These are phyloP conservation scores for Cerceris rybyensis DNA, from an alignment of 2,888 invertebrate genomes.

Conservation along the genomic window DNA sequence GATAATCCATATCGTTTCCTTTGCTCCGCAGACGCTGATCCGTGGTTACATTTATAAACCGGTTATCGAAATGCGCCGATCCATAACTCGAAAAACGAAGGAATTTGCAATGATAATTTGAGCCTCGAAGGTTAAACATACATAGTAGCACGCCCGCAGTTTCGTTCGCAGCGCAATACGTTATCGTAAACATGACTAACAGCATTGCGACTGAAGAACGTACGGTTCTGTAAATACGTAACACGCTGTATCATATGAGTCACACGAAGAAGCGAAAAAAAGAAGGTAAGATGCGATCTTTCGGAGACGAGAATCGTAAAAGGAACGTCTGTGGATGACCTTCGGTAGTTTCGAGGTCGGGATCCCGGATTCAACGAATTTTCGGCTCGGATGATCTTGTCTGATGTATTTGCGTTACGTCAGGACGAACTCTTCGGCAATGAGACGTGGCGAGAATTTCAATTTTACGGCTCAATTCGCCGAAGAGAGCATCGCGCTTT, in stretches of 20 bases:
- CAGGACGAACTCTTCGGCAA: background rate
- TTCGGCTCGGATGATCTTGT: background rate
- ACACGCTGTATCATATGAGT: background rate
- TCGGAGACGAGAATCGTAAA: conserved; percentile 16
- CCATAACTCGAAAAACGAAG: background rate
- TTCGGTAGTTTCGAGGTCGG: conserved; percentile 14
- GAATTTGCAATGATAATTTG: background rate
- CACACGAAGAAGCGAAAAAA: background rate
- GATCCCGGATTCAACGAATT: conserved; percentile 20
- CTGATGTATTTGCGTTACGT: background rate
- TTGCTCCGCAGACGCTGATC: background rate
- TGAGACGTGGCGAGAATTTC: background rate
- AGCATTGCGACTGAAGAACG: background rate
- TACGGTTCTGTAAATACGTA: background rate
- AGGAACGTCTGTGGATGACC: conserved; percentile 5
- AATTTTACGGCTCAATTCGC: background rate
- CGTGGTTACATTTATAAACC: background rate
- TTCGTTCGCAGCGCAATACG: background rate
- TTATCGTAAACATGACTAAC: background rate
- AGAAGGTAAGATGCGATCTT: background rate
- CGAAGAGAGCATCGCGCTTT: background rate
- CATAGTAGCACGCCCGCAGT: background rate
- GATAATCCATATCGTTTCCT: too few species aligned
- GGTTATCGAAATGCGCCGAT: conserved; percentile 1
- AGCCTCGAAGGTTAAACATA: background rate